These are phyloP conservation scores for Urocolius indicus DNA, from an alignment of 2,113 vertebrate species.

Conservation along the genomic window DNA sequence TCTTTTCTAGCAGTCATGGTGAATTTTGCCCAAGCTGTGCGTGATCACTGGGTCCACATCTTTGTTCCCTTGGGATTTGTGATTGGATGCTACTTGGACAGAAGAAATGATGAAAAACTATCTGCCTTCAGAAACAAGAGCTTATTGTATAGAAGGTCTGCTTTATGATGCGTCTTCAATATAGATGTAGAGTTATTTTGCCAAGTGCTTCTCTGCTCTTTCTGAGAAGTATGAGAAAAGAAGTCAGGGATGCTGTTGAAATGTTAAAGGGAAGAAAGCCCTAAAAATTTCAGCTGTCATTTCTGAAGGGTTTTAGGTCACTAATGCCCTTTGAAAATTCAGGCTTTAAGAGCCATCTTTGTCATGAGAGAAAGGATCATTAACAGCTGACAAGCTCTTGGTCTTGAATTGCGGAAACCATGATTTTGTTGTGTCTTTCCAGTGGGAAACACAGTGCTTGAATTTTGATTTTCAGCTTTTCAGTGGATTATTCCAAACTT, in stretches of 20 bases:
- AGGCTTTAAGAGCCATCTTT: neutral
- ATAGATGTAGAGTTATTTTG: neutral
- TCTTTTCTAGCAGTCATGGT: conserved; percentile 78
- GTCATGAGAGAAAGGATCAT: neutral
- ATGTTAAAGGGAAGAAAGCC: neutral
- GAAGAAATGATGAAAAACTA: conserved; percentile 82
- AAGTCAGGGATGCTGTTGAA: neutral
- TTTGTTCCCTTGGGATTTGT: conserved; percentile 90
- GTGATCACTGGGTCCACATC: conserved; percentile 84
- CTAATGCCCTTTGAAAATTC: neutral
- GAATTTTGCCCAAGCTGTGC: conserved; percentile 78
- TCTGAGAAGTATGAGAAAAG: neutral
- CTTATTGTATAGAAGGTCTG: conserved; percentile 85
- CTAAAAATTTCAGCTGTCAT: neutral
- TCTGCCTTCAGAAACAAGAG: conserved; percentile 93
- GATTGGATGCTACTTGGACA: conserved; percentile 89
- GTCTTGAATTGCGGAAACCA: neutral
- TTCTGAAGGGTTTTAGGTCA: neutral
- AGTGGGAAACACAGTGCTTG: neutral
- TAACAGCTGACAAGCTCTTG: neutral
- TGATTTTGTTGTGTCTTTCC: neutral
- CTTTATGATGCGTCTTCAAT: neutral
- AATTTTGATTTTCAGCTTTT: neutral
- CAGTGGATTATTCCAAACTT: neutral
- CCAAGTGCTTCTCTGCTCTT: neutral